Conservation (phyloP, 2,113 vertebrate genomes). For the Verasper variegatus region DNA sequence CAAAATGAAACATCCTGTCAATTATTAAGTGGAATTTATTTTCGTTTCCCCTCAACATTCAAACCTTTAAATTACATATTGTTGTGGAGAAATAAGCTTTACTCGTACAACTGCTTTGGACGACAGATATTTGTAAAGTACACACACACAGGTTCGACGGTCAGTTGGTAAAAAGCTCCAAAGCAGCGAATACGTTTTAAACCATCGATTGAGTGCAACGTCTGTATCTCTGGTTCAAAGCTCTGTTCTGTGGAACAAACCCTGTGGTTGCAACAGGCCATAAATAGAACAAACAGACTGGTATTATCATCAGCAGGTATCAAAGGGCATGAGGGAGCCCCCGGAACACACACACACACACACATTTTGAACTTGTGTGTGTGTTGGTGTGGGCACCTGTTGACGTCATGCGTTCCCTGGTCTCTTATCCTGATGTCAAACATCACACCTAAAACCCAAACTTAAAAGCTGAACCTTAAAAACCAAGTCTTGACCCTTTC, state of each 20-base stretch:
- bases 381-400: no score
- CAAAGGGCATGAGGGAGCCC: conserved; percentile 63
- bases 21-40: no score
- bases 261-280: conserved; percentile 49
- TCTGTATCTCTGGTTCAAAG: neutral
- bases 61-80: no score
- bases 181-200: no score
- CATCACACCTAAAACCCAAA: neutral
- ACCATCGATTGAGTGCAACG: no score
- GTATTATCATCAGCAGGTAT: conserved; percentile 54
- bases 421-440: neutral
- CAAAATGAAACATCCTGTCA: no score
- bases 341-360: conserved; percentile 2
- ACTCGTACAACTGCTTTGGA: no score
- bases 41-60: no score
- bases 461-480: neutral
- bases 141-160: no score
- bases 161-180: no score
- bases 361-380: neutral
- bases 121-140: no score
- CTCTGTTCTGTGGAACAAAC: neutral
- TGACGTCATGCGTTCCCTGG: neutral
- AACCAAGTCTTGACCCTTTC: neutral
- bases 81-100: no score
- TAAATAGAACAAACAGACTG: conserved; percentile 53